Evolutionary conservation across 2,113 vertebrate genomes (phyloP).

Genomic region (Vulpes lagopus): DNA sequence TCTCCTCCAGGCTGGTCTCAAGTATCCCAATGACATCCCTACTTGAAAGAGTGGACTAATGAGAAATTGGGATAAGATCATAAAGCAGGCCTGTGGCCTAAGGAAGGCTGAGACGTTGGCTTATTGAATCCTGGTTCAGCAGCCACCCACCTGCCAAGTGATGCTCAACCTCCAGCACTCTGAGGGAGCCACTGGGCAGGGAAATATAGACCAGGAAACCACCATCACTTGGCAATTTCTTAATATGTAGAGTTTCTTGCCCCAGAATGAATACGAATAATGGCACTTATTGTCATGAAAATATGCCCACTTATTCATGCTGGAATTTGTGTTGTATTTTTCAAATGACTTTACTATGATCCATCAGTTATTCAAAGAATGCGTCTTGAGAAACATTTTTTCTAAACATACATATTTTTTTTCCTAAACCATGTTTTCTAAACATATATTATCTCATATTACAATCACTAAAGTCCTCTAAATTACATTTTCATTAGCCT

Average conservation of each 20-base stretch:
- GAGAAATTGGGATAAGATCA: background rate
- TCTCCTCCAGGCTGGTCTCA: background rate
- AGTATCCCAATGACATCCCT: background rate
- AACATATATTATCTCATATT: background rate
- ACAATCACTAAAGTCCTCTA: background rate
- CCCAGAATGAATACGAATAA: background rate
- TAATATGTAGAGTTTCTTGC: background rate
- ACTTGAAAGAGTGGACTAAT: background rate
- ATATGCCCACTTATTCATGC: background rate
- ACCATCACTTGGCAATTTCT: background rate
- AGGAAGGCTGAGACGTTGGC: background rate
- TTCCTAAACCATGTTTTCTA: background rate
- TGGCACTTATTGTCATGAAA: background rate
- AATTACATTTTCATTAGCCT: conserved; percentile 44
- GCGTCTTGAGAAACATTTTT: conserved; percentile 17
- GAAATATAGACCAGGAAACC: background rate
- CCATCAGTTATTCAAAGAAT: conserved; percentile 11
- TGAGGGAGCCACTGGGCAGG: background rate
- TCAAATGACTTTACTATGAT: background rate
- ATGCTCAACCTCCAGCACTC: background rate
- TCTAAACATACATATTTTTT: background rate
- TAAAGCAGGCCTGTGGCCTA: background rate
- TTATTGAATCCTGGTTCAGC: background rate
- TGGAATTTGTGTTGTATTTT: background rate
- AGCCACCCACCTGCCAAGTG: background rate